Conservation (phyloP, 2,888 invertebrate species). For the Eupithecia insigniata region DNA sequence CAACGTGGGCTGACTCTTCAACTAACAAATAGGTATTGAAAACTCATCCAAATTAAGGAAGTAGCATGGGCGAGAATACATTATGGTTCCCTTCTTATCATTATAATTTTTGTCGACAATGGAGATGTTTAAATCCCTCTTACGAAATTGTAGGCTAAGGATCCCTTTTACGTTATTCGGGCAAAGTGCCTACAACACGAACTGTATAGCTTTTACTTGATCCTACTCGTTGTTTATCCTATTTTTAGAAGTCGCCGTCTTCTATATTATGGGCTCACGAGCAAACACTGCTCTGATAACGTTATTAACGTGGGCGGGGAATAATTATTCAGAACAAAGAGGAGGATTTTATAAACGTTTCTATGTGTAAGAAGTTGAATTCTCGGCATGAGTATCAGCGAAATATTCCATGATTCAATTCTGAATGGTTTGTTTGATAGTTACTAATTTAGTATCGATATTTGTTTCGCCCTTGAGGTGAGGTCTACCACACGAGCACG, state of each 20-base stretch:
- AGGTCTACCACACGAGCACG: constrained; percentile 21
- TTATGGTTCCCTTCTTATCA: neutral
- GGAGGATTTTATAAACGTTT: constrained; percentile 34
- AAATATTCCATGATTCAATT: constrained; percentile 23
- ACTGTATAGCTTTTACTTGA: constrained; percentile 22
- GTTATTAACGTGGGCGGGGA: constrained; percentile 41
- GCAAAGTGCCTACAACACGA: constrained; percentile 14
- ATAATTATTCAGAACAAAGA: constrained; percentile 41
- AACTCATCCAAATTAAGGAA: neutral
- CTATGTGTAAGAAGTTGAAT: constrained; percentile 34
- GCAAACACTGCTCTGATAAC: constrained; percentile 41
- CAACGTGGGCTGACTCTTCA: neutral
- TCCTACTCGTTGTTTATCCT: constrained; percentile 20
- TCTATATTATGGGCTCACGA: constrained; percentile 29
- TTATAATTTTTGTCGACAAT: constrained; percentile 9
- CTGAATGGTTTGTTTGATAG: constrained; percentile 15
- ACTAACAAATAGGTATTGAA: too few relatives aligned
- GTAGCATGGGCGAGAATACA: neutral
- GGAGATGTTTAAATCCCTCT: constrained; percentile 10
- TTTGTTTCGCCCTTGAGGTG: constrained; percentile 24
- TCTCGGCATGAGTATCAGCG: constrained; percentile 23
- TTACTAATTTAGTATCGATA: constrained; percentile 22
- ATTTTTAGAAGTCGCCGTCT: constrained; percentile 29
- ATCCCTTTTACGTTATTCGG: neutral
- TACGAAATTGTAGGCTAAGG: constrained; percentile 14